A percentile compares a stretch with the other conserved stretches of the same genome.
These are phyloP conservation scores for Molothrus ater DNA, from an alignment of 2,797 vertebrate species.

Conservation along the genomic window DNA sequence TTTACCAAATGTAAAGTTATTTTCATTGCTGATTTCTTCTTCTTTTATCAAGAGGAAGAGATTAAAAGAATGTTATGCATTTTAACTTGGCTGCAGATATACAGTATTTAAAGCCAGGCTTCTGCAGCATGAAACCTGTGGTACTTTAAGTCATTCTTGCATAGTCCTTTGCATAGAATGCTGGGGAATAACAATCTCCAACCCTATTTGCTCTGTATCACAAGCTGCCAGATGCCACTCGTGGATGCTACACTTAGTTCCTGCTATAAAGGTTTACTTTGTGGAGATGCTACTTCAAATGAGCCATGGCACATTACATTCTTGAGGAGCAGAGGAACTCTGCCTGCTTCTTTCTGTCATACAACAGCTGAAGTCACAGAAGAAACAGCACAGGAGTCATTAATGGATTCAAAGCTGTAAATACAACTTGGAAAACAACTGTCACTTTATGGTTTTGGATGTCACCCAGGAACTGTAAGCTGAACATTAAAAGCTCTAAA, in stretches of 20 bases:
- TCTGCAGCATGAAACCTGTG: constrained; percentile 26
- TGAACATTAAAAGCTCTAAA: constrained; percentile 21
- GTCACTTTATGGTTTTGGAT: constrained; percentile 24
- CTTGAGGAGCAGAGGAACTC: constrained; percentile 31
- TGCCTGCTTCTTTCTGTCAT: neutral
- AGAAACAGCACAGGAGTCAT: neutral
- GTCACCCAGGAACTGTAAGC: constrained; percentile 28
- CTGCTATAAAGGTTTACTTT: constrained; percentile 48
- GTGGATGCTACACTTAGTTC: neutral
- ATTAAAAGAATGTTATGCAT: constrained; percentile 8
- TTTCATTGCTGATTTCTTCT: neutral
- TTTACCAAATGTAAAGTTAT: neutral
- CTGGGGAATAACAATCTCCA: constrained; percentile 7
- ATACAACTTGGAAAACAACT: constrained; percentile 59
- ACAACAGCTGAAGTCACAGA: constrained; percentile 22
- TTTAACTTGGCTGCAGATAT: constrained; percentile 28
- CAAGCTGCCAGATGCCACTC: constrained; percentile 55
- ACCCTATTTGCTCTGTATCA: constrained; percentile 11
- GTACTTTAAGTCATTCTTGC: constrained; percentile 31
- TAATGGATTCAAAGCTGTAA: constrained; percentile 22
- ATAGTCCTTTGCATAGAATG: constrained; percentile 21
- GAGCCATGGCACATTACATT: constrained; percentile 45
- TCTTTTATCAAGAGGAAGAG: neutral
- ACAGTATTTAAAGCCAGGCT: constrained; percentile 12
- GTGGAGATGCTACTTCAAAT: constrained; percentile 47